These are phyloP conservation scores for Andricus quercusramuli DNA, from an alignment of 2,888 invertebrate species.

Conservation along the genomic window DNA sequence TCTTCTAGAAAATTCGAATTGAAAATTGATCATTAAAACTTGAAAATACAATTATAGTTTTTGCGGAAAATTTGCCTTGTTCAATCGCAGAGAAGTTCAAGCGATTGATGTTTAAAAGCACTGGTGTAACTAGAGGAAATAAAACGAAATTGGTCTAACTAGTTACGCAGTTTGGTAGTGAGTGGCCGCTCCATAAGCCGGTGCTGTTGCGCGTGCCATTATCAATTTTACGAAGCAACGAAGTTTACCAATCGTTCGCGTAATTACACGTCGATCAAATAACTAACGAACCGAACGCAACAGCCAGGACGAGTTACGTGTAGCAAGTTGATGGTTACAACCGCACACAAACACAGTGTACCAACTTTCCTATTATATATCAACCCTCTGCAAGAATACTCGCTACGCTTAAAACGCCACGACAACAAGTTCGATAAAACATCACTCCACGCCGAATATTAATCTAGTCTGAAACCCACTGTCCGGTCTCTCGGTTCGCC, in stretches of 20 bases:
- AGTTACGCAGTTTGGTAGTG: conserved; percentile 39
- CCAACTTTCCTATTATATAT: conserved; percentile 43
- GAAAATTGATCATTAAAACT: conserved; percentile 28
- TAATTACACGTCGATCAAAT: conserved; percentile 64
- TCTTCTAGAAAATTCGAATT: neutral
- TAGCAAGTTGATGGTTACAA: conserved; percentile 50
- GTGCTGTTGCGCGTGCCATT: conserved; percentile 51
- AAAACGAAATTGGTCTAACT: conserved; percentile 47
- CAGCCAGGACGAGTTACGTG: conserved; percentile 53
- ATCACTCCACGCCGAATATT: conserved; percentile 13
- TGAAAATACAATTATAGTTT: neutral
- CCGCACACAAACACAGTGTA: conserved; percentile 28
- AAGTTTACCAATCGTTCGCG: conserved; percentile 61
- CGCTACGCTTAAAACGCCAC: conserved; percentile 17
- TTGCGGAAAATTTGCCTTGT: neutral
- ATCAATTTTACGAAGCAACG: conserved; percentile 58
- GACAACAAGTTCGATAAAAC: conserved; percentile 30
- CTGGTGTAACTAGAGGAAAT: conserved; percentile 33
- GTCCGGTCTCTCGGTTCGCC: conserved; percentile 14
- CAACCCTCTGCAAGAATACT: conserved; percentile 8
- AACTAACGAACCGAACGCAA: conserved; percentile 57
- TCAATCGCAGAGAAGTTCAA: neutral
- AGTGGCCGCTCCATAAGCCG: neutral
- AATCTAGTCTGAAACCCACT: conserved; percentile 17
- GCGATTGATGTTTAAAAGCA: neutral